A percentile compares a stretch with the other conserved stretches of the same genome.
Conservation (phyloP, 1,140 invertebrate species). For the Drosophila sucinea region DNA sequence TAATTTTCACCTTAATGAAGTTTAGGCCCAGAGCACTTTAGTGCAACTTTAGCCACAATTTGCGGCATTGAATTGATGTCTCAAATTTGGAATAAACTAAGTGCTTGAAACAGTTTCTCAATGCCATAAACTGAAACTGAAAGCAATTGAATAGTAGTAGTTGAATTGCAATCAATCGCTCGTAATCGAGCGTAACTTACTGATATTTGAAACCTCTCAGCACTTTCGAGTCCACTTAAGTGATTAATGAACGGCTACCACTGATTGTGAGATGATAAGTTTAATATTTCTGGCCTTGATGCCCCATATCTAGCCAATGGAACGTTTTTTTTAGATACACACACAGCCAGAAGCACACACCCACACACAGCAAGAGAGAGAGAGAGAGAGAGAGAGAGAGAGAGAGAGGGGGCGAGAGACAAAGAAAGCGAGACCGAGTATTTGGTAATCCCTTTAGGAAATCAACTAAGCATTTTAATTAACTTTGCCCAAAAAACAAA, state of each 20-base stretch:
- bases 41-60: no score
- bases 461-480: constrained; percentile 78
- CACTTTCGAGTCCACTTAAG: not conserved
- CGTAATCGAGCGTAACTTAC: not conserved
- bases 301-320: no score
- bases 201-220: not conserved
- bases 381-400: constrained; percentile 11
- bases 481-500: constrained; percentile 54
- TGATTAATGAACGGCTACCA: not conserved
- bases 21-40: no score
- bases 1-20: no score
- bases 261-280: not conserved
- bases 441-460: constrained; percentile 75
- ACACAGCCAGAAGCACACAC: not conserved
- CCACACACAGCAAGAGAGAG: not conserved
- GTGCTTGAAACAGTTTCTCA: no score
- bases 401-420: constrained; percentile 21
- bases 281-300: no score
- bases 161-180: not conserved
- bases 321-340: no score
- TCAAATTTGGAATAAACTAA: no score
- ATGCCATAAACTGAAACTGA: no score
- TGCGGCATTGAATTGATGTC: no score
- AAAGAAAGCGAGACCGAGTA: constrained; percentile 23
- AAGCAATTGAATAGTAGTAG: not conserved